These are phyloP conservation scores for Molanna angustata DNA, from an alignment of 2,888 invertebrate species.

Conservation along the genomic window DNA sequence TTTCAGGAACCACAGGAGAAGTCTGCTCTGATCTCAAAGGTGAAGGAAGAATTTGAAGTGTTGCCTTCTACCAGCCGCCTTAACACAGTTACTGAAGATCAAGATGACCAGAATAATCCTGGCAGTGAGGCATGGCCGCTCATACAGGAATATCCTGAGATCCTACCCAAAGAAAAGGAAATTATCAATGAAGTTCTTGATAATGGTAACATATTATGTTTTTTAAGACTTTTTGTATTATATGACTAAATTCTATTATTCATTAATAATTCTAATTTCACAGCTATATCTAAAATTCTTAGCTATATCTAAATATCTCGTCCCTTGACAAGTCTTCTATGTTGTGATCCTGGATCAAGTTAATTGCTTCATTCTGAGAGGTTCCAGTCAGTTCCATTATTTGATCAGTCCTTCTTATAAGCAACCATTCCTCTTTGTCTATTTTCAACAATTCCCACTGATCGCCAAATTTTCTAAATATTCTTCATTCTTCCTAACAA, in stretches of 20 bases:
- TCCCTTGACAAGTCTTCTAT: too few species aligned
- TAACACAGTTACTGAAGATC: slow-evolving; percentile 1
- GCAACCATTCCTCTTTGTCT: too few species aligned
- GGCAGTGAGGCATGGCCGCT: background rate
- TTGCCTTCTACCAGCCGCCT: background rate
- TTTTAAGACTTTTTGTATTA: background rate
- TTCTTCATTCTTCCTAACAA: too few species aligned
- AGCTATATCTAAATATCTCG: too few species aligned
- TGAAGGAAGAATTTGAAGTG: slow-evolving; percentile 6
- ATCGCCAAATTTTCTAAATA: too few species aligned
- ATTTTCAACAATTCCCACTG: too few species aligned
- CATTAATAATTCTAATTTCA: background rate
- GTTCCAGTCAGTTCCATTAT: too few species aligned
- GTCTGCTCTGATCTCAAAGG: background rate
- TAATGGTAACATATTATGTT: slow-evolving; percentile 2
- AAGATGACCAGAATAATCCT: slow-evolving; percentile 1
- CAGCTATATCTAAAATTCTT: too few species aligned
- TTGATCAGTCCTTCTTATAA: too few species aligned
- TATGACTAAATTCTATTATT: background rate
- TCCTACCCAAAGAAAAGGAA: slow-evolving; percentile 13
- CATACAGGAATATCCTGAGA: slow-evolving; percentile 9
- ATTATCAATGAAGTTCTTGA: slow-evolving; percentile 19
- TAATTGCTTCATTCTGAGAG: too few species aligned
- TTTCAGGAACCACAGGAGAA: too few species aligned
- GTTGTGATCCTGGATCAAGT: too few species aligned